A percentile compares a stretch with the other conserved stretches of the same genome.
phyloP scores from a whole-genome alignment of 2,113 vertebrate species.

The Pterophyllum scalare region DNA sequence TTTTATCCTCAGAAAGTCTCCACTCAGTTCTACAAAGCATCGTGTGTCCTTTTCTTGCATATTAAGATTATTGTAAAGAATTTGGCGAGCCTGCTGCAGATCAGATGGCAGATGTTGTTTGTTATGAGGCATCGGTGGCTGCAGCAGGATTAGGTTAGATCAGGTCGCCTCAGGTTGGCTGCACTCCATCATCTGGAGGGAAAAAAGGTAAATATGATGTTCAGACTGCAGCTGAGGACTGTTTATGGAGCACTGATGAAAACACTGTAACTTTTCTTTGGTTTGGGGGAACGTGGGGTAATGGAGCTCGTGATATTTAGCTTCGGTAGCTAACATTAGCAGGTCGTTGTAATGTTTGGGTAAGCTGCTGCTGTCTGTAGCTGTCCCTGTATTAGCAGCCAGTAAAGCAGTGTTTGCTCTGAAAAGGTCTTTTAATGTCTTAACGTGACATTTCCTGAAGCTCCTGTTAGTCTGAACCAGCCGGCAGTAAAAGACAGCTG shows the following conservation, averaged over 20 bases:
- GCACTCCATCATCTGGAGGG: background rate
- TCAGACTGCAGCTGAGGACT: background rate
- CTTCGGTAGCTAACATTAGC: no score
- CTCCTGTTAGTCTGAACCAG: background rate
- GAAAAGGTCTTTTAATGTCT: constrained; percentile 1
- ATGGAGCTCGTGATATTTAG: background rate
- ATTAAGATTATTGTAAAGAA: background rate
- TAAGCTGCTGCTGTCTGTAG: background rate
- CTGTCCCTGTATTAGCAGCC: background rate
- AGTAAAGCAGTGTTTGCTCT: background rate
- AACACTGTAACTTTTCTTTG: background rate
- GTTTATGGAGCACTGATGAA: background rate
- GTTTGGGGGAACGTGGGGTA: background rate
- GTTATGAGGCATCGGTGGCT: no score
- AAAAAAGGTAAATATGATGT: background rate
- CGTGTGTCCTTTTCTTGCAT: background rate
- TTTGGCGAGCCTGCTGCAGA: background rate
- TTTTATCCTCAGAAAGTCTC: no score
- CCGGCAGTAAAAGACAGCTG: background rate
- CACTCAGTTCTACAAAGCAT: no score
- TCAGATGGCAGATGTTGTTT: background rate
- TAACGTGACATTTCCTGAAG: background rate
- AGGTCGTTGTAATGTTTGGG: background rate
- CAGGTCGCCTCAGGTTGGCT: background rate
- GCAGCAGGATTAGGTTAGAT: background rate